Base-by-base conservation (phyloP, 2,113 vertebrate species). In the Beaufortia kweichowensis region DNA sequence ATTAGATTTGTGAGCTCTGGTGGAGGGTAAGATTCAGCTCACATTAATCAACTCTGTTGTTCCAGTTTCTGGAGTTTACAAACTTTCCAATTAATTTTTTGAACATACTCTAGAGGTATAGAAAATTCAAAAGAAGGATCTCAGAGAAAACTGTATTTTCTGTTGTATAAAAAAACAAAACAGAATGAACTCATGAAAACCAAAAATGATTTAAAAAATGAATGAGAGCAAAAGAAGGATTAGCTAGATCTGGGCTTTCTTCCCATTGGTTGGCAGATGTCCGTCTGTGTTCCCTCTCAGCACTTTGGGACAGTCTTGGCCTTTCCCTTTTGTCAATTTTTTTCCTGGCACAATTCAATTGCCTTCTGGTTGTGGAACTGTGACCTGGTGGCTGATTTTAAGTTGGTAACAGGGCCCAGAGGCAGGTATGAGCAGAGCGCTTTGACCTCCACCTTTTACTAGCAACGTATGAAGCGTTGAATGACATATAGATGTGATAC, bases 391-490 rank as follows among this genome's bases (percentile, higher is more conserved):
- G 57, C 53, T 24, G 69, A n/a, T 50, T 59, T 75, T 28, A 56
- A 28, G 63, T 26, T 75, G 73, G 57, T 41, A 64, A 63, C 31
- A 69, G 41, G 43, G 46, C 35, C 55, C 21, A 19, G 65, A 76
- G 68, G 68, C 66, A 33, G 24, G 67, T 68, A 59, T 50, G 59
- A 63, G 50, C 46, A 67, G n/a, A 73, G 21, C 24, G n/a, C 61
- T 75, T 68, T 74, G 59, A 79, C 35, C 66, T 67, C 67, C 48
- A 62, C 35, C 60, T 72, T 76, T 61, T 28, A 53, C 31, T 41
- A 76, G 56, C 24, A 23, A 69, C 21, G 72, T 71, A 79, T 77
- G 61, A 75, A 77, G 55, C 55, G 43, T 26, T 63, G 81, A 79
- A 72, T 75, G 79, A 75, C 60, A 74, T 78, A 76, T 48, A 48